phyloP scores from a whole-genome alignment of 2,888 invertebrate genomes.

The Monochamus alternatus region DNA sequence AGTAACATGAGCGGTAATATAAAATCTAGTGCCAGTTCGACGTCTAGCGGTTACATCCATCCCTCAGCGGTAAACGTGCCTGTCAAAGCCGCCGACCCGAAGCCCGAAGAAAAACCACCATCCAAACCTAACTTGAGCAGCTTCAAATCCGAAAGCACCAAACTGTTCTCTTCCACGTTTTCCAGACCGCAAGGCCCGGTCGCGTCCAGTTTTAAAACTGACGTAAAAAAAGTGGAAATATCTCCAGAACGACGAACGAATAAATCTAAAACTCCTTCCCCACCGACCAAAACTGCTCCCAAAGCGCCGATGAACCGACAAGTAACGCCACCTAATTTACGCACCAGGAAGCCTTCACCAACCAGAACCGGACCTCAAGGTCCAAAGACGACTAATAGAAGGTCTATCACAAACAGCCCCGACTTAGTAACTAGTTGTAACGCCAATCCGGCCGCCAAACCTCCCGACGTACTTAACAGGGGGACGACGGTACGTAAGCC shows the following conservation, averaged over 20 bases:
- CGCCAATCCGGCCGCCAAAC: constrained; percentile 73
- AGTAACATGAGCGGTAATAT: constrained; percentile 73
- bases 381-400: constrained; percentile 57
- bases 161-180: constrained; percentile 57
- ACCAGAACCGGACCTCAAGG: constrained; percentile 57
- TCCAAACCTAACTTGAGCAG: constrained; percentile 59
- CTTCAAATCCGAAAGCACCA: constrained; percentile 59
- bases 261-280: constrained; percentile 48
- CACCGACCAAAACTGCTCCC: constrained; percentile 48
- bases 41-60: constrained; percentile 83
- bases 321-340: constrained; percentile 72
- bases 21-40: constrained; percentile 73
- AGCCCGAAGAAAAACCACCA: constrained; percentile 35
- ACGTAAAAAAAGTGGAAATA: constrained; percentile 49
- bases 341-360: constrained; percentile 67
- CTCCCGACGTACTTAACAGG: constrained; percentile 77
- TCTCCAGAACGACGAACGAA: constrained; percentile 51
- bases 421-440: constrained; percentile 83
- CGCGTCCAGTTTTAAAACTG: constrained; percentile 48
- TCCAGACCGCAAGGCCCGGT: constrained; percentile 58
- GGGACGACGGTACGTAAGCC: constrained; percentile 62
- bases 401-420: constrained; percentile 75
- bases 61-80: constrained; percentile 83
- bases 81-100: constrained; percentile 55
- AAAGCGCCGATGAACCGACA: constrained; percentile 58